A percentile compares a stretch with the other conserved stretches of the same genome.
phyloP scores from a whole-genome alignment of 2,888 invertebrate species.

The Aleiodes leptofemur region DNA sequence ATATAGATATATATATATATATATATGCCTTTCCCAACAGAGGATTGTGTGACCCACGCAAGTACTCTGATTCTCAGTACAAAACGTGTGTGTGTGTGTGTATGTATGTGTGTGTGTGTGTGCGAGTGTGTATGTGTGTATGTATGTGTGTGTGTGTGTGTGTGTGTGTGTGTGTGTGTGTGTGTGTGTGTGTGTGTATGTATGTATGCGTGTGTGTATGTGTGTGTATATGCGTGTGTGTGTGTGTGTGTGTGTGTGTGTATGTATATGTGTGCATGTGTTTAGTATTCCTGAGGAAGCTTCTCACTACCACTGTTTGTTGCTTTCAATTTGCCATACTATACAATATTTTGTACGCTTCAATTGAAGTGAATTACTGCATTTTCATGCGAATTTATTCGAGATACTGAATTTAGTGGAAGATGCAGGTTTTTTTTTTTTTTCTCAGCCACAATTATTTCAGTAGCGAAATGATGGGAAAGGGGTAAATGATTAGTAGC shows the following conservation, averaged over 20 bases:
- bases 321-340: slow-evolving; percentile 69
- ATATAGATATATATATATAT: neutral
- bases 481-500: no score
- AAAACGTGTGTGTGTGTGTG: slow-evolving; percentile 27
- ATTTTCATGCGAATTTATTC: neutral
- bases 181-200: slow-evolving; percentile 30
- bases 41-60: slow-evolving; percentile 28
- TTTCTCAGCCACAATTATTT: no score
- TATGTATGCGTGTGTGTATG: no score
- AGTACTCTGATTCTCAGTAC: slow-evolving; percentile 1
- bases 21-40: no score
- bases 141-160: no score
- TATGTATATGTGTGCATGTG: neutral
- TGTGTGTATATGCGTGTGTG: slow-evolving; percentile 31
- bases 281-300: slow-evolving; percentile 68
- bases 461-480: no score
- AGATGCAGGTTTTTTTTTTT: no score
- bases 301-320: slow-evolving; percentile 49
- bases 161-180: no score
- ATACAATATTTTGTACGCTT: neutral
- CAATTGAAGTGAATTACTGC: slow-evolving; percentile 13
- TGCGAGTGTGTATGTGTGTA: no score
- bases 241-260: no score
- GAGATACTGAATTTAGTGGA: no score
- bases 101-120: no score